Percentiles rank a stretch among this genome's conserved stretches.
These are phyloP conservation scores for Carterocephalus palaemon DNA, from an alignment of 2,888 invertebrate species.

Conservation along the genomic window DNA sequence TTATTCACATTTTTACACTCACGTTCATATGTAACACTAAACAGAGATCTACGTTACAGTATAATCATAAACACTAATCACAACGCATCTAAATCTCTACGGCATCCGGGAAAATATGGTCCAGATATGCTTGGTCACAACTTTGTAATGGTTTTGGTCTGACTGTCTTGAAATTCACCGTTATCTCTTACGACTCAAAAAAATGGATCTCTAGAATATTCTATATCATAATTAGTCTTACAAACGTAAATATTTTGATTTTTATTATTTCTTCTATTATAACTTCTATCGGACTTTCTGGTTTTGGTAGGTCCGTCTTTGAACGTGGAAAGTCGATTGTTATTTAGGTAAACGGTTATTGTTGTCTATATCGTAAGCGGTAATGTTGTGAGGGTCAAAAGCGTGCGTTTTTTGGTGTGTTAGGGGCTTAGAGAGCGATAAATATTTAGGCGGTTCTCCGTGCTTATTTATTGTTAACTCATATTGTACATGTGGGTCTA, in stretches of 20 bases:
- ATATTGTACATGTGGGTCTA: constrained; percentile 77
- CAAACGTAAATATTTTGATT: constrained; percentile 48
- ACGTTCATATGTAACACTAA: constrained; percentile 33
- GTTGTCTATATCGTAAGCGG: constrained; percentile 58
- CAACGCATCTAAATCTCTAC: constrained; percentile 58
- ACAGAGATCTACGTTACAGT: constrained; percentile 39
- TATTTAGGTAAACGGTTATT: constrained; percentile 43
- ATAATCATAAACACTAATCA: constrained; percentile 30
- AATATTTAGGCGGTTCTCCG: constrained; percentile 74
- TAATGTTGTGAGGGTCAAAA: constrained; percentile 56
- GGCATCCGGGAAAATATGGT: constrained; percentile 80
- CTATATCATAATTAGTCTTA: constrained; percentile 63
- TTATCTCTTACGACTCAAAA: constrained; percentile 51
- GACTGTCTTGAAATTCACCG: constrained; percentile 51
- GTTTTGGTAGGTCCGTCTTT: constrained; percentile 53
- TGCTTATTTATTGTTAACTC: constrained; percentile 76
- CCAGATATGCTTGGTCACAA: constrained; percentile 80
- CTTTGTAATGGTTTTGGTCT: constrained; percentile 80
- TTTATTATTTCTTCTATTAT: constrained; percentile 40
- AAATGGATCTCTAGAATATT: constrained; percentile 64
- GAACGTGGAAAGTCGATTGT: constrained; percentile 55
- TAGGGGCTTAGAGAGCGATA: constrained; percentile 74
- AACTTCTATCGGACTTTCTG: constrained; percentile 58
- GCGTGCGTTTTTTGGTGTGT: constrained; percentile 74
- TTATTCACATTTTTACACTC: constrained; percentile 25